Percentiles rank a stretch among this genome's conserved stretches.
Conservation (phyloP, 1,140 invertebrate genomes). For the honey bee (Apis mellifera) region Amel_HAv3.1 CM009936.2:13436501-13437000, state of each 20-base stretch:
- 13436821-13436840: conserved; percentile 64
- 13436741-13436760: conserved; percentile 63
- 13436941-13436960: conserved; percentile 49
- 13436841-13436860: conserved; percentile 59
- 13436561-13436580: background rate
- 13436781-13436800: conserved; percentile 54
- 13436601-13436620: conserved; percentile 6
- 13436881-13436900: conserved; percentile 56
- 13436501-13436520: background rate
- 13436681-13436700: conserved; percentile 37
- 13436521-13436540: background rate
- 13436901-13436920: conserved; percentile 39
- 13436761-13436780: conserved; percentile 44
- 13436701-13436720: conserved; percentile 18
- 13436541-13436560: background rate
- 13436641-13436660: conserved; percentile 49
- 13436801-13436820: conserved; percentile 51
- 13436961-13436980: conserved; percentile 41
- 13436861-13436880: conserved; percentile 71
- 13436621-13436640: conserved; percentile 35
- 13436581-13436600: background rate
- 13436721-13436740: conserved; percentile 44
- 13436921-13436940: conserved; percentile 25
- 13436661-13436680: conserved; percentile 47
- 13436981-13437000: conserved; percentile 3